Evolutionary conservation across 2,113 vertebrate genomes (phyloP), one percentile per base, ranked within the genome.

Genomic region (Myanophis thanlyinensis): DNA sequence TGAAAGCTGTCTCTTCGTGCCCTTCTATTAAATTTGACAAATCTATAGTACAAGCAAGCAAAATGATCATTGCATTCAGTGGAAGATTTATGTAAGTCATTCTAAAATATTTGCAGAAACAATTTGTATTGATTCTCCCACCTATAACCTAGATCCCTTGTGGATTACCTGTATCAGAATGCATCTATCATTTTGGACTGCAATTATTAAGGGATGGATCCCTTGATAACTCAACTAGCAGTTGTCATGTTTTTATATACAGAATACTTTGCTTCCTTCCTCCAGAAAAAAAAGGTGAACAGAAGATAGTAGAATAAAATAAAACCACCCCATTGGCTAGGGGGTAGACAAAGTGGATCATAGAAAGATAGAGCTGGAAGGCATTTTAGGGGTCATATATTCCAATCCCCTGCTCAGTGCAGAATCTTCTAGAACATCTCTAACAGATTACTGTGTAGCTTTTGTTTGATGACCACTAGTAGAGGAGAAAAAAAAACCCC

Each of bases 31-130:
- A 93, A 95, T 90, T 92, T 3, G 44, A 87, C 47, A 95, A 91
- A 49, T 93, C 94, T 91, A 52, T 48, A 95, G 91, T 93, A 91
- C 95, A 96, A 95, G 95, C 62, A 93, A 94, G 23, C 90, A 93
- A 91, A 62, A 95, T 59, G 86, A 23, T 48, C 46, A 94, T n/a
- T 90, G 35, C 54, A 85, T 6, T 91, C 5, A 40, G 12, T 84
- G 27, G 3, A 46, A 92, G 59, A 92, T 80, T 47, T 85, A 85
- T 1, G 8, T 73, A 92, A 0, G 1, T 48, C 80, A 93, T 88
- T 85, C 30, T 62, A 54, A 89, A 91, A 84, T 86, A 30, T 80
- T 80, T 73, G 67, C 67, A 73, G 67, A 73, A 40, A n/a, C n/a
- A 73, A 35, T 73, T 73, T 80, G 73, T 80, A 80, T 40, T 80